These are phyloP conservation scores for Orchesella flavescens DNA, from an alignment of 2,888 invertebrate species.

Conservation along the genomic window DNA sequence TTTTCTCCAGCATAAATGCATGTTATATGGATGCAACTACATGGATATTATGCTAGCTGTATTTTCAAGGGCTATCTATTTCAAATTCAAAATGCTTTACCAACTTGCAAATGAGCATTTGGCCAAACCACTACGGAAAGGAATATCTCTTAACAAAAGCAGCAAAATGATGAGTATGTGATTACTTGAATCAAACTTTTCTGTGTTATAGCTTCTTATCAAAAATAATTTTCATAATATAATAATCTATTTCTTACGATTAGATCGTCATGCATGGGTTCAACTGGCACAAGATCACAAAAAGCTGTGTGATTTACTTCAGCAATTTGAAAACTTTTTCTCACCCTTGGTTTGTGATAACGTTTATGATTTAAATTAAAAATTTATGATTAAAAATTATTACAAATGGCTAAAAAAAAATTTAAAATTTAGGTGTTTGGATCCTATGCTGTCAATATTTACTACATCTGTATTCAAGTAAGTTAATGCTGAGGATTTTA, in stretches of 20 bases:
- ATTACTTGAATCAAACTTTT: too few relatives aligned
- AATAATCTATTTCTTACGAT: too few relatives aligned
- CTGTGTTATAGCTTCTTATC: too few relatives aligned
- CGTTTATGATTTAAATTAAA: too few relatives aligned
- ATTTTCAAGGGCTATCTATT: constrained; percentile 63
- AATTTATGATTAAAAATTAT: too few relatives aligned
- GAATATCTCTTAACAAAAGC: too few relatives aligned
- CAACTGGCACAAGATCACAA: constrained; percentile 63
- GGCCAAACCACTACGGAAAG: not conserved
- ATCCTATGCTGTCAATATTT: constrained; percentile 62
- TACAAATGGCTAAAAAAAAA: too few relatives aligned
- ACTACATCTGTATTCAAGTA: constrained; percentile 65
- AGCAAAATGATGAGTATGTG: too few relatives aligned
- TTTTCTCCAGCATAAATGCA: constrained; percentile 62
- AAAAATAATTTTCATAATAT: too few relatives aligned
- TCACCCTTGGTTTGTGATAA: constrained; percentile 62
- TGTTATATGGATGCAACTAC: constrained; percentile 58
- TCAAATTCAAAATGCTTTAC: constrained; percentile 59
- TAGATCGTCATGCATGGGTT: constrained; percentile 46
- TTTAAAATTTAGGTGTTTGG: too few relatives aligned
- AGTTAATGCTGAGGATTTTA: too few relatives aligned
- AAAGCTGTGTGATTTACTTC: constrained; percentile 47
- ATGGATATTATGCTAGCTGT: constrained; percentile 62
- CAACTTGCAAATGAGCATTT: constrained; percentile 6
- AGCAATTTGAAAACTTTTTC: constrained; percentile 31